Conservation (phyloP, 2,888 invertebrate genomes). For the Athalia rosae region DNA sequence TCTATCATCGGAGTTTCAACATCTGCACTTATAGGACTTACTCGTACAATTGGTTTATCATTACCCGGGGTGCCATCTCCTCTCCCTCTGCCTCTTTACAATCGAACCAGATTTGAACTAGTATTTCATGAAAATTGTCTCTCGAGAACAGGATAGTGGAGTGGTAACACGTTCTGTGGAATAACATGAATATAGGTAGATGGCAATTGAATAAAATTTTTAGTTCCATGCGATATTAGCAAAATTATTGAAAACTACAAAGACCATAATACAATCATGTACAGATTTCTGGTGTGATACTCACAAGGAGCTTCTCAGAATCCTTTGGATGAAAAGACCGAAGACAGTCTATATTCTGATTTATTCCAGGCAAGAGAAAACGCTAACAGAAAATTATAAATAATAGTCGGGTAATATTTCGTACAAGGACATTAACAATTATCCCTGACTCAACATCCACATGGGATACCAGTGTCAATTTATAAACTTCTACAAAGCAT, state of each 20-base stretch:
- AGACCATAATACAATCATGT: no score
- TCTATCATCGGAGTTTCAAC: background rate
- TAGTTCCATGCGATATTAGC: no score
- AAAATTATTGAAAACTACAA: no score
- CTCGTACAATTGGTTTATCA: no score
- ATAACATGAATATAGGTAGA: slow-evolving; percentile 15
- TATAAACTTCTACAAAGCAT: slow-evolving; percentile 8
- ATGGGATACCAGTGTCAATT: slow-evolving; percentile 1
- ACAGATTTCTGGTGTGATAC: no score
- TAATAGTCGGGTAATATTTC: slow-evolving; percentile 24
- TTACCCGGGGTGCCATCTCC: no score
- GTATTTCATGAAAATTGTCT: background rate
- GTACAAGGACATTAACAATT: background rate
- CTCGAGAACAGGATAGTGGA: background rate
- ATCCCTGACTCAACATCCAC: background rate
- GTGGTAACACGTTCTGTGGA: background rate
- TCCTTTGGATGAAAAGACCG: background rate
- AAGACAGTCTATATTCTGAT: no score
- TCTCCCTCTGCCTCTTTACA: no score
- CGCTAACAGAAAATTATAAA: background rate
- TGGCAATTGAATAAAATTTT: background rate
- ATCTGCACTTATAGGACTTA: background rate
- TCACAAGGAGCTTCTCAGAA: no score
- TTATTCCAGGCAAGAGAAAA: no score
- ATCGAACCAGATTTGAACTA: background rate